A percentile compares a stretch with the other conserved stretches of the same genome.
These are phyloP conservation scores for Papilio polytes DNA, from an alignment of 1,140 invertebrate genomes.

Conservation along the genomic window DNA sequence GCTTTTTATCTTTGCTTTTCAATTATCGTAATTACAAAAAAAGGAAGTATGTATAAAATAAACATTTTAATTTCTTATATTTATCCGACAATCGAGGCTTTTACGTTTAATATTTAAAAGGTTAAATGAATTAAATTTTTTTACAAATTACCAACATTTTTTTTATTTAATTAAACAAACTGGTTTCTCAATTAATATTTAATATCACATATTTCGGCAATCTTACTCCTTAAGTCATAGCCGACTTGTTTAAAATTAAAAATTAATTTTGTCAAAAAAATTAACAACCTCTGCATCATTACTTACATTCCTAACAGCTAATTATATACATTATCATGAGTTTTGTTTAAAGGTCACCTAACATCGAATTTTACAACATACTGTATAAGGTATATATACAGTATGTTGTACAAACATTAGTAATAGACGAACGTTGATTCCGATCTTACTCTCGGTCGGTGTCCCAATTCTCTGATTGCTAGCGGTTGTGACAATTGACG, in stretches of 20 bases:
- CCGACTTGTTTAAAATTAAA: too few relatives aligned
- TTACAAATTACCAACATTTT: background rate
- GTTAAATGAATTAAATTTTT: background rate
- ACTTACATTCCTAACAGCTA: too few relatives aligned
- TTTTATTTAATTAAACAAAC: background rate
- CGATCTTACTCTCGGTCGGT: background rate
- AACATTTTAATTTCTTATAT: background rate
- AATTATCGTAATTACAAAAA: background rate
- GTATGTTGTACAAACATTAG: background rate
- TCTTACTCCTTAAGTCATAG: too few relatives aligned
- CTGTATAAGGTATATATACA: background rate
- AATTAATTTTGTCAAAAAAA: too few relatives aligned
- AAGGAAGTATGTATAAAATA: background rate
- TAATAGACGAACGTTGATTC: background rate
- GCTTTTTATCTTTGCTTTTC: background rate
- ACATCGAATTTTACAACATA: background rate
- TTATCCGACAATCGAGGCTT: background rate
- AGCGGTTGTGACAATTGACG: conserved; percentile 10
- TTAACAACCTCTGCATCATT: too few relatives aligned
- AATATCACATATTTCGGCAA: too few relatives aligned
- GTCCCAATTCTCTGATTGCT: conserved; percentile 33
- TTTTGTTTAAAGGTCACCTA: too few relatives aligned
- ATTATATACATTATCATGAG: too few relatives aligned
- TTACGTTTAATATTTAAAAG: background rate
- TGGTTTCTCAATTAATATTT: too few relatives aligned